phyloP scores from a whole-genome alignment of 1,140 invertebrate genomes.

The Epicauta chinensis region DNA sequence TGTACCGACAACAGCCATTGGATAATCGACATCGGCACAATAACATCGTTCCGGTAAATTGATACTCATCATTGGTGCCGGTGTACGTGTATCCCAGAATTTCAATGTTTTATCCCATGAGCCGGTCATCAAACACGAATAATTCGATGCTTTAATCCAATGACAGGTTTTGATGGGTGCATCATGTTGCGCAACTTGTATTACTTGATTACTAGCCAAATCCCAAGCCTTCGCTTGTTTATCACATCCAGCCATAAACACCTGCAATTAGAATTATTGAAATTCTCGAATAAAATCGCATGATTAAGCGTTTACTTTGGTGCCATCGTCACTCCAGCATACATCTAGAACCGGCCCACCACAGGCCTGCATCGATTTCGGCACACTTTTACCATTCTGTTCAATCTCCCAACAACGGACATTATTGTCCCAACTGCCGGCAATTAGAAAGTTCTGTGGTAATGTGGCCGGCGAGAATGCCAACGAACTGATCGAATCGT shows the following conservation, averaged over 20 bases:
- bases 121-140: conserved; percentile 96
- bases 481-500: conserved; percentile 91
- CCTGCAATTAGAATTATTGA: conserved; percentile 48
- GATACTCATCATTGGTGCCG: conserved; percentile 84
- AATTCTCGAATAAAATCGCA: neutral
- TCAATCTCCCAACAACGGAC: conserved; percentile 97
- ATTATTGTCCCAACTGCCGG: conserved; percentile 96
- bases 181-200: conserved; percentile 94
- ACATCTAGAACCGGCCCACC: conserved; percentile 90
- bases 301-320: conserved; percentile 30
- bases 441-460: conserved; percentile 86
- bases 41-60: conserved; percentile 91
- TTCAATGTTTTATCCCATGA: conserved; percentile 98
- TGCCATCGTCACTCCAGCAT: conserved; percentile 89
- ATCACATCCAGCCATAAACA: conserved; percentile 96
- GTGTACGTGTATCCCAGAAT: conserved; percentile 95
- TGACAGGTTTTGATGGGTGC: conserved; percentile 95
- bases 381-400: conserved; percentile 83
- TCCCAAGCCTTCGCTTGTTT: conserved; percentile 99
- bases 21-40: conserved; percentile 96
- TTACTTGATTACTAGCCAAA: conserved; percentile 86
- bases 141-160: conserved; percentile 93
- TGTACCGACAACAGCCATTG: conserved; percentile 96
- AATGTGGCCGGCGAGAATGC: conserved; percentile 86
- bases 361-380: conserved; percentile 97